Conservation (phyloP, 2,797 vertebrate species). For the Echiichthys vipera region DNA sequence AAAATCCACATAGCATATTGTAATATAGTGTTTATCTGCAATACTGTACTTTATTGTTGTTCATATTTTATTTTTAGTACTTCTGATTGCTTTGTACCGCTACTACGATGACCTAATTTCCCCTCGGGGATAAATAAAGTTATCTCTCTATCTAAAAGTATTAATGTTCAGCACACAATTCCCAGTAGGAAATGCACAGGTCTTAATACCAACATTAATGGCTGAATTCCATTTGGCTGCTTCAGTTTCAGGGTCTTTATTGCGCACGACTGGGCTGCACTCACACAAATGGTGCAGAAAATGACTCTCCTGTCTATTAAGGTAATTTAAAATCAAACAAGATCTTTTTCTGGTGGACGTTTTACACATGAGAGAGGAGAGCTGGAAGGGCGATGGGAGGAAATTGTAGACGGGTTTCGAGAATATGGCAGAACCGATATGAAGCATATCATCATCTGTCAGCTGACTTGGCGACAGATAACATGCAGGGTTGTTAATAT, state of each 20-base stretch:
- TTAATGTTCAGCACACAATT: too few relatives aligned
- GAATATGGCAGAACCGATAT: background rate
- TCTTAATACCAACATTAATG: background rate
- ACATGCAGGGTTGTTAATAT: slow-evolving; percentile 28
- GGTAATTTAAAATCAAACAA: too few relatives aligned
- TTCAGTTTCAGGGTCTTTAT: background rate
- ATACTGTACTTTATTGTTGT: too few relatives aligned
- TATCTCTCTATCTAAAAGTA: too few relatives aligned
- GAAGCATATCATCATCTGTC: slow-evolving; percentile 28
- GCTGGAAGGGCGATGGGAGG: background rate
- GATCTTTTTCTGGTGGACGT: too few relatives aligned
- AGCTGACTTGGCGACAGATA: slow-evolving; percentile 50
- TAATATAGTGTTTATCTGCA: too few relatives aligned
- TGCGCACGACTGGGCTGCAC: background rate
- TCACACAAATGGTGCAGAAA: background rate
- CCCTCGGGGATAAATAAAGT: too few relatives aligned
- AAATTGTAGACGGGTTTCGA: slow-evolving; percentile 1
- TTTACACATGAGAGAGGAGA: background rate
- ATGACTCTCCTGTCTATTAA: background rate
- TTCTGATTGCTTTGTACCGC: too few relatives aligned
- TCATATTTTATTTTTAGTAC: too few relatives aligned
- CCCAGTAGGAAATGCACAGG: background rate
- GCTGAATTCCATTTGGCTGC: background rate
- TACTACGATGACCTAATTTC: too few relatives aligned
- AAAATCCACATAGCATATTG: too few relatives aligned